Evolutionary conservation across 1,140 invertebrate species (phyloP).

Genomic region (Drosophila pachea): DNA sequence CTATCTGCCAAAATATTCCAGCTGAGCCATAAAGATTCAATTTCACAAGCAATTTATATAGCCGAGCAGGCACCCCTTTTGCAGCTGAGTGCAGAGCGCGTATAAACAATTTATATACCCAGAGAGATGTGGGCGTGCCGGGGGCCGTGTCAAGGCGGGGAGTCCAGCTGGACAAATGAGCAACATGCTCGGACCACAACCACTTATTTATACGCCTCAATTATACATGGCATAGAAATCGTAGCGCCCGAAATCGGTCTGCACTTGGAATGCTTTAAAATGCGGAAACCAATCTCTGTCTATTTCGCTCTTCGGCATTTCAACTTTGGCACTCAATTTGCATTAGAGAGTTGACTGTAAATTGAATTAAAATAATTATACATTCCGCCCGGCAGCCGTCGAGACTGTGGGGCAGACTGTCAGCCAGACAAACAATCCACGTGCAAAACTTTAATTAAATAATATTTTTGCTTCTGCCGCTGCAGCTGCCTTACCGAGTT

Average conservation of each 20-base stretch:
- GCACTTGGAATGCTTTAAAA: conserved; percentile 26
- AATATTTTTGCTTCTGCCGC: conserved; percentile 49
- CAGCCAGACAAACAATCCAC: conserved; percentile 44
- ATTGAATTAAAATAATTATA: conserved; percentile 74
- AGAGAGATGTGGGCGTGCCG: conserved; percentile 32
- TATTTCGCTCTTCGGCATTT: not conserved
- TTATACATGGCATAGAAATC: conserved; percentile 36
- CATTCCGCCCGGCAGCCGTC: conserved; percentile 38
- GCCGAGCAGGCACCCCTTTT: conserved; percentile 51
- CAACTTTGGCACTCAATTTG: conserved; percentile 34
- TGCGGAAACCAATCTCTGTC: conserved; percentile 17
- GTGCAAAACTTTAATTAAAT: conserved; percentile 75
- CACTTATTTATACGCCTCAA: conserved; percentile 62
- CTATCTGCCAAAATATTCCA: conserved; percentile 78
- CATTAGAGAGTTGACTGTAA: conserved; percentile 39
- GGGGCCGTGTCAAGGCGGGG: not conserved
- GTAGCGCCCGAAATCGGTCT: conserved; percentile 1
- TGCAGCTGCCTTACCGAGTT: conserved; percentile 34
- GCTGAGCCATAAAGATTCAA: conserved; percentile 77
- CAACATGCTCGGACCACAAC: conserved; percentile 56
- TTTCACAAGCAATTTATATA: conserved; percentile 77
- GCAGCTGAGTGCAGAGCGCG: conserved; percentile 17
- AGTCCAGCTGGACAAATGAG: conserved; percentile 54
- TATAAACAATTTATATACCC: conserved; percentile 49
- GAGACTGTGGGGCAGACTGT: conserved; percentile 18